phyloP scores from a whole-genome alignment of 2,113 vertebrate species.

The Erinaceus europaeus region DNA sequence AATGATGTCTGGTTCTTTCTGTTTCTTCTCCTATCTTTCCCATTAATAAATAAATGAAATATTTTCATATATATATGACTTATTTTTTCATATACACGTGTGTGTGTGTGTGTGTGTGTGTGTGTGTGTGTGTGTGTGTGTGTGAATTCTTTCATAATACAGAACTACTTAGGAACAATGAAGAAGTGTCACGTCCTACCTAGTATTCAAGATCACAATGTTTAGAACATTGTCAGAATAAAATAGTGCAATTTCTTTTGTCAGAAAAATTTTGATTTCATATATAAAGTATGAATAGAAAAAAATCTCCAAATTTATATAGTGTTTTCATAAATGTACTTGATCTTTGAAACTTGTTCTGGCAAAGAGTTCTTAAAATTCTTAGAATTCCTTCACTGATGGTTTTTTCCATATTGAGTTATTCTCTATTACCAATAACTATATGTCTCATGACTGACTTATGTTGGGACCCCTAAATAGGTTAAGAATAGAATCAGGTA shows the following conservation, averaged over 20 bases:
- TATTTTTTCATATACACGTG: too few relatives aligned
- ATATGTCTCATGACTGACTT: not conserved
- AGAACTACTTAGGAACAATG: too few relatives aligned
- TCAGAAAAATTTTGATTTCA: not conserved
- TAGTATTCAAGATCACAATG: not conserved
- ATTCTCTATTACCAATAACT: not conserved
- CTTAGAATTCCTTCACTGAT: not conserved
- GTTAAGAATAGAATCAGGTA: not conserved
- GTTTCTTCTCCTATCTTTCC: too few relatives aligned
- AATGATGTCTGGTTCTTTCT: too few relatives aligned
- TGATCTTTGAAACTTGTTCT: not conserved
- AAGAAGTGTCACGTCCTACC: too few relatives aligned
- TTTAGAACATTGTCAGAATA: too few relatives aligned
- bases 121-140: too few relatives aligned
- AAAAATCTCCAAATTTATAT: not conserved
- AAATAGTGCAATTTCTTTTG: not conserved
- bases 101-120: too few relatives aligned
- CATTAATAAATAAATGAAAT: too few relatives aligned
- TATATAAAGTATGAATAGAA: not conserved
- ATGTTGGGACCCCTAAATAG: not conserved
- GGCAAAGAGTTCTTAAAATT: not conserved
- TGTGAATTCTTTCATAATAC: too few relatives aligned
- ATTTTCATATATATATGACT: too few relatives aligned
- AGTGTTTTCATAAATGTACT: not conserved
- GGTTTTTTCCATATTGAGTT: not conserved